Evolutionary conservation across 1,140 invertebrate species (phyloP).

Genomic region (Anoplophora glabripennis): DNA sequence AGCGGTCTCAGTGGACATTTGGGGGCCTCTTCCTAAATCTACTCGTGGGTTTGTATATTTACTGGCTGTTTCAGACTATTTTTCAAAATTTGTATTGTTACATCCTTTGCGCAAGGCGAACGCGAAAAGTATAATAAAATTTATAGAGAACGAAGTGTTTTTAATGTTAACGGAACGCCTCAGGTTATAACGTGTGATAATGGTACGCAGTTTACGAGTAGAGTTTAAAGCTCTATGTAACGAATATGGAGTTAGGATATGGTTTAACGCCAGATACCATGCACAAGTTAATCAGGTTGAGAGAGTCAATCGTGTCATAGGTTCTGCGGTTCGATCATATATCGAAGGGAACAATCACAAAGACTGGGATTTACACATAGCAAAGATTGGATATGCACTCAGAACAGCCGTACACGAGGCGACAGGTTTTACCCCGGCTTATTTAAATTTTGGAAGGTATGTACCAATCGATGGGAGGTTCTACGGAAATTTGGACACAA

Average conservation of each 20-base stretch:
- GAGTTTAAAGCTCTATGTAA: too few relatives aligned
- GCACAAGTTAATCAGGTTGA: too few relatives aligned
- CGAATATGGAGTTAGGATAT: too few relatives aligned
- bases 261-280: too few relatives aligned
- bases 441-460: conserved; percentile 26
- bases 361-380: not conserved
- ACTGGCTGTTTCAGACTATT: conserved; percentile 41
- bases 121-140: conserved; percentile 14
- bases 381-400: not conserved
- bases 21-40: conserved; percentile 34
- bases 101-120: conserved; percentile 18
- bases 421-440: not conserved
- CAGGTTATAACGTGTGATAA: conserved; percentile 30
- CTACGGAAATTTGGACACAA: conserved; percentile 4
- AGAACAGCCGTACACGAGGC: not conserved
- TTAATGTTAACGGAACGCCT: conserved; percentile 23
- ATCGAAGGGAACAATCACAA: too few relatives aligned
- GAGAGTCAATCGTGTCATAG: too few relatives aligned
- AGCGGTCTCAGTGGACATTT: not conserved
- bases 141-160: conserved; percentile 26
- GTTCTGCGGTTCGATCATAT: too few relatives aligned
- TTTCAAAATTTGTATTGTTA: conserved; percentile 34
- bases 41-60: conserved; percentile 36
- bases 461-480: conserved; percentile 10
- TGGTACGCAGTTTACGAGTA: conserved; percentile 25